Evolutionary conservation across 2,797 vertebrate genomes (phyloP).

Genomic region (Phrynocephalus forsythii): DNA sequence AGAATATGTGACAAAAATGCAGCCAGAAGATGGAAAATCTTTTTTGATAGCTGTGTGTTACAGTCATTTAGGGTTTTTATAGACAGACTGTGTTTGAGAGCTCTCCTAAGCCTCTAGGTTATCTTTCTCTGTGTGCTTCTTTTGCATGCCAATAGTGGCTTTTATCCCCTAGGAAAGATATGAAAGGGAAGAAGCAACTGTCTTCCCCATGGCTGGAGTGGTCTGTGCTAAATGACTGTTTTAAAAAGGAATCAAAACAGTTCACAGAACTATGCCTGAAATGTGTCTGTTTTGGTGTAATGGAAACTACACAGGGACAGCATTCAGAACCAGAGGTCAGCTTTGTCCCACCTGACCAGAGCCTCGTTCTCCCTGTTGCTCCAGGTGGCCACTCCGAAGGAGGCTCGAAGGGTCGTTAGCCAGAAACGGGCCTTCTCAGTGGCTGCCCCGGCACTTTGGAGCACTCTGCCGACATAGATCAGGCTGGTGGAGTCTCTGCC

Average conservation of each 20-base stretch:
- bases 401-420: no score
- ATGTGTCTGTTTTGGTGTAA: not conserved
- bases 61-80: not conserved
- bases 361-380: no score
- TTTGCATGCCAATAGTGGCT: not conserved
- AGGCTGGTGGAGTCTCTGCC: no score
- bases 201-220: not conserved
- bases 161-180: not conserved
- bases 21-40: not conserved
- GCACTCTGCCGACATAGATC: no score
- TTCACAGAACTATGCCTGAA: constrained; percentile 22
- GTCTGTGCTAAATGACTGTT: constrained; percentile 1
- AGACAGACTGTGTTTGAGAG: not conserved
- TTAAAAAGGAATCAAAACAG: not conserved
- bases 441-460: no score
- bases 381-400: no score
- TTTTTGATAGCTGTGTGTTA: not conserved
- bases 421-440: no score
- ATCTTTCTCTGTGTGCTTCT: not conserved
- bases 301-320: constrained; percentile 14
- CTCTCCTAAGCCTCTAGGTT: not conserved
- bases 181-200: not conserved
- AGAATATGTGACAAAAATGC: not conserved
- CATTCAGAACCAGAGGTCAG: no score
- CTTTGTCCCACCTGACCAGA: no score